These are phyloP conservation scores for Huso huso DNA, from an alignment of 2,797 vertebrate genomes.

Conservation along the genomic window DNA sequence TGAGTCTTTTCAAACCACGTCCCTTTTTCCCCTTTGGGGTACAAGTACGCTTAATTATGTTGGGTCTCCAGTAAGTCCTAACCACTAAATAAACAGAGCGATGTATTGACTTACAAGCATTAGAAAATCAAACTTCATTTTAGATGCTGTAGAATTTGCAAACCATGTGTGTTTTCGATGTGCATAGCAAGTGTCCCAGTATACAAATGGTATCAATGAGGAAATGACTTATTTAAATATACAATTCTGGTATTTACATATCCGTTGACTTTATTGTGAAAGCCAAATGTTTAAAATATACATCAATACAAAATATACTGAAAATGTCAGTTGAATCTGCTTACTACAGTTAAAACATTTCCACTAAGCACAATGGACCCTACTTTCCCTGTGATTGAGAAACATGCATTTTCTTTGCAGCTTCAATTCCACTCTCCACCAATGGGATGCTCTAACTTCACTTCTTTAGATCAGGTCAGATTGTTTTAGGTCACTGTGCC, in stretches of 20 bases:
- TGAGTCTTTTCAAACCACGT: constrained; percentile 37
- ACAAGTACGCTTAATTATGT: constrained; percentile 24
- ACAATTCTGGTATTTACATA: no score
- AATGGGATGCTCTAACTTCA: constrained; percentile 9
- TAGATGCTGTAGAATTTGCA: constrained; percentile 1
- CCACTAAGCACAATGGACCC: no score
- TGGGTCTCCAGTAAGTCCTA: constrained; percentile 13
- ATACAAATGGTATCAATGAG: no score
- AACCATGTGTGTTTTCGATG: no score
- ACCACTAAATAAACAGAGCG: constrained; percentile 13
- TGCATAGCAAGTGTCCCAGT: no score
- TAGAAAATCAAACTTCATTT: constrained; percentile 20
- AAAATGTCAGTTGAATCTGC: no score
- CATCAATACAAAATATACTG: no score
- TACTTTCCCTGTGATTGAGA: no score
- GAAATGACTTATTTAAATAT: no score
- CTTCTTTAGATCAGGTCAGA: constrained; percentile 24
- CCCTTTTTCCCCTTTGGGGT: constrained; percentile 19
- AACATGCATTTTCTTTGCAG: constrained; percentile 45
- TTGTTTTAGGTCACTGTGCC: constrained; percentile 26
- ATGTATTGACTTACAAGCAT: constrained; percentile 13
- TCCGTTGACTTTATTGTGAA: no score
- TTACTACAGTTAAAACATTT: no score
- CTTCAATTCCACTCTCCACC: constrained; percentile 21
- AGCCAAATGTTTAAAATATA: no score